Evolutionary conservation across 92 coral and sea anemone species (phyloP).

Genomic region (Actinernus sp.): DNA sequence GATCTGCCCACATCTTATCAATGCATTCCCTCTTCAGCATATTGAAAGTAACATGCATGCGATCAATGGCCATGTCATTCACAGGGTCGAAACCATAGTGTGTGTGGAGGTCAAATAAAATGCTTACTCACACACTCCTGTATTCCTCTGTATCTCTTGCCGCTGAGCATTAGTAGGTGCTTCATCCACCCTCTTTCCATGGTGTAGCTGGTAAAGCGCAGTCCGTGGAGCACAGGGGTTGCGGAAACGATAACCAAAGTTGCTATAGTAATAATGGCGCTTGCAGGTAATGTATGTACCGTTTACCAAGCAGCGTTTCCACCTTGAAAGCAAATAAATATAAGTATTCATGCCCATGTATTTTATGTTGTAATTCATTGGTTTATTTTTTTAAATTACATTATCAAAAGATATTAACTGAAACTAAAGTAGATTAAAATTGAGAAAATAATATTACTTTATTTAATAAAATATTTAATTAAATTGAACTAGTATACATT

Average conservation of each 20-base stretch:
- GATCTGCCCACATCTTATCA: constrained; percentile 80
- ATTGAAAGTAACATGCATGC: constrained; percentile 81
- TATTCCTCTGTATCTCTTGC: constrained; percentile 41
- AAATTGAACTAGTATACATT: no score
- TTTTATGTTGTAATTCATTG: no score
- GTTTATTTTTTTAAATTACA: no score
- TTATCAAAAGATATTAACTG: no score
- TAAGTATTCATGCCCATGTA: no score
- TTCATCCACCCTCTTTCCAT: constrained; percentile 53
- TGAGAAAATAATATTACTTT: no score
- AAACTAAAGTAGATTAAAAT: no score
- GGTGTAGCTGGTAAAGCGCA: constrained; percentile 45
- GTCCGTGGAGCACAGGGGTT: constrained; percentile 26
- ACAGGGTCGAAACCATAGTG: constrained; percentile 75
- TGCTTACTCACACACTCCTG: constrained; percentile 79
- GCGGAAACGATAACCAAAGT: constrained; percentile 41
- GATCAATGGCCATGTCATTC: constrained; percentile 69
- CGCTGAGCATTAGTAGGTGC: constrained; percentile 51
- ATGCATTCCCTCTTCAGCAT: constrained; percentile 66
- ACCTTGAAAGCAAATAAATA: no score
- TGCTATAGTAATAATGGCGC: constrained; percentile 50
- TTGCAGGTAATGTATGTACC: constrained; percentile 33
- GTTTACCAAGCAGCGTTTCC: constrained; percentile 44
- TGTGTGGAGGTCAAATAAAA: constrained; percentile 46
- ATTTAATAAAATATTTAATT: no score